Conservation (phyloP, 2,888 invertebrate genomes). For the Dicranocentrus wangi region DNA sequence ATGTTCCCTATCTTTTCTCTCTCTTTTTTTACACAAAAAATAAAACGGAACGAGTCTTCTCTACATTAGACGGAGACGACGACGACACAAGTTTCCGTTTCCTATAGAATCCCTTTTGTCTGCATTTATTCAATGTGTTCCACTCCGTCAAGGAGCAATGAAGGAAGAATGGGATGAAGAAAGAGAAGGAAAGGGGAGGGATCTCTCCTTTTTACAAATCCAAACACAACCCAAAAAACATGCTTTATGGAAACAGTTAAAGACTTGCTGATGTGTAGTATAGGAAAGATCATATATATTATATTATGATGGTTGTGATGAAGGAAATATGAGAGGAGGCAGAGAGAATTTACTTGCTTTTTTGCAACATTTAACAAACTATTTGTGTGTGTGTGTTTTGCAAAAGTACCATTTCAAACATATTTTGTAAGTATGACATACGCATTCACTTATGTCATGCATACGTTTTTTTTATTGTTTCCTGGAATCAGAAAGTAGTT, state of each 20-base stretch:
- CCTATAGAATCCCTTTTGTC: conserved; percentile 37
- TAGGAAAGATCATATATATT: no score
- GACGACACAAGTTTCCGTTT: conserved; percentile 59
- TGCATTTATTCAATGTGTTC: conserved; percentile 39
- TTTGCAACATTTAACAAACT: no score
- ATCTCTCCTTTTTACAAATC: no score
- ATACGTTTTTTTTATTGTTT: conserved; percentile 6
- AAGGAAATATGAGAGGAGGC: no score
- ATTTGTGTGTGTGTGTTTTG: no score
- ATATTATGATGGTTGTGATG: no score
- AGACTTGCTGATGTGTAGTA: no score
- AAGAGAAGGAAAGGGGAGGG: conserved; percentile 27
- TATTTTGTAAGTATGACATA: no score
- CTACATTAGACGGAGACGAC: not conserved
- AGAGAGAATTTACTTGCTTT: no score
- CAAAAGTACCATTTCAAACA: no score
- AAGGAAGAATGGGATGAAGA: conserved; percentile 9
- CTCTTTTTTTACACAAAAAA: conserved; percentile 20
- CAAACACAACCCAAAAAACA: no score
- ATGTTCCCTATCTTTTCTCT: conserved; percentile 17
- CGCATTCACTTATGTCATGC: not conserved
- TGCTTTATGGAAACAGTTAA: no score
- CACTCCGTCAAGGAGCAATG: conserved; percentile 40
- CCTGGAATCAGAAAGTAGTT: not conserved
- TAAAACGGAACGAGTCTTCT: conserved; percentile 26